A percentile compares a stretch with the other conserved stretches of the same genome.
Evolutionary conservation across 2,113 vertebrate species (phyloP).

Genomic region (Nibea coibor): DNA sequence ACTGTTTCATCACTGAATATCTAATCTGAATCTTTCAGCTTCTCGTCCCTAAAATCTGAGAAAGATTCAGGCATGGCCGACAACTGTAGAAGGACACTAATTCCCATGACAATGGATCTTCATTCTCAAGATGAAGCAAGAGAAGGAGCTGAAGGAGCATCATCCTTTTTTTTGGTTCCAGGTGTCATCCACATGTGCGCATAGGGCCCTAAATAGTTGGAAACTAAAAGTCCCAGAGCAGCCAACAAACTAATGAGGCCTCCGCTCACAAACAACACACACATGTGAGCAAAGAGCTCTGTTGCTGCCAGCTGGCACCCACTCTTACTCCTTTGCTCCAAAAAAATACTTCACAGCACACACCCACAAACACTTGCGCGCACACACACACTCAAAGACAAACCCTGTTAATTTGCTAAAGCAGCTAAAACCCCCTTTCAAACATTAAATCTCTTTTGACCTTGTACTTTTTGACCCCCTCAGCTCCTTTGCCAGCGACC

Average conservation of each 20-base stretch:
- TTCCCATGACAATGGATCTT: constrained; percentile 19
- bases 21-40: constrained; percentile 1
- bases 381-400: constrained; percentile 5
- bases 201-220: constrained; percentile 68
- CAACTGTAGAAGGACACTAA: constrained; percentile 17
- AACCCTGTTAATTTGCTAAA: constrained; percentile 25
- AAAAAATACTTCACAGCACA: constrained; percentile 43
- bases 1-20: not conserved
- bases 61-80: constrained; percentile 35
- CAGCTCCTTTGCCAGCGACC: constrained; percentile 23
- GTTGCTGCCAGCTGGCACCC: constrained; percentile 70
- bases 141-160: constrained; percentile 34
- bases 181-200: constrained; percentile 80
- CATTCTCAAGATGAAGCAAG: constrained; percentile 16
- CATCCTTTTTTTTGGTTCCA: constrained; percentile 64
- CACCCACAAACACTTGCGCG: constrained; percentile 10
- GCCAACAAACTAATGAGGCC: constrained; percentile 75
- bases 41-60: not conserved
- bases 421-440: constrained; percentile 18
- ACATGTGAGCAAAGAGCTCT: constrained; percentile 61
- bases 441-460: constrained; percentile 16
- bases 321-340: constrained; percentile 35
- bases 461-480: constrained; percentile 8
- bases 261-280: constrained; percentile 68
- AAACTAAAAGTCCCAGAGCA: constrained; percentile 65